Evolutionary conservation across 2,113 vertebrate genomes (phyloP), one percentile per base, ranked within the genome.

Genomic region (Procavia capensis): DNA sequence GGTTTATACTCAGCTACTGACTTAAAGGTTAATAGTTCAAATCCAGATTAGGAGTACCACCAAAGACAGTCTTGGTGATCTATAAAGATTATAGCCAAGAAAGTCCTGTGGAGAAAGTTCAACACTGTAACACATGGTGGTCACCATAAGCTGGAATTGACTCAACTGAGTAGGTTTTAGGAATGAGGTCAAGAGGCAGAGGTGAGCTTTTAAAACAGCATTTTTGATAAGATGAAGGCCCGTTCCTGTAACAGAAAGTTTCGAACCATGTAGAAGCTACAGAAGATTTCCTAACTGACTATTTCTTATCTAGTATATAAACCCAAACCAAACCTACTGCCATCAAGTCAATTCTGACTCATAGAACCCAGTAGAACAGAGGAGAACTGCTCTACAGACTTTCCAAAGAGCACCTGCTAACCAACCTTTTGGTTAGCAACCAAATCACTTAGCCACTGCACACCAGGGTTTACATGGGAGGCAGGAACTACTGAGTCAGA

Each of bases 161-260:
- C 66, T 70, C 66, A 70, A 20, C 34, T 5, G 8, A 70, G 17
- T 70, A n/a, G 17, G 66, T 70, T 36, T 36, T 70, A 70, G 16
- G 34, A 70, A n/a, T 70, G 66, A 64, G 63, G 6, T 89, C 54
- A 91, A 95, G 64, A 89, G 34, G 7, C 78, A 84, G 63, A 91
- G 29, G 27, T 50, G 45, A 75, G 24, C 45, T 86, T 90, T 95
- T 93, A 72, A 95, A 90, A 84, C 83, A 63, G 8, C 17, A 83
- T 31, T 88, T 96, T 93, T 92, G 22, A 43, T 92, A 47, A 16
- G 29, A 80, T 86, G 9, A 87, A 57, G 27, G 41, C 25, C 27
- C 20, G 64, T 92, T 63, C 9, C 43, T 89, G 1, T 85, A 61
- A 87, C 22, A 86, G n/a, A n/a, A 94, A 85, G 8, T 86, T 89